A percentile compares a stretch with the other conserved stretches of the same genome.
phyloP scores from a whole-genome alignment of 2,797 vertebrate species.

The Esox masquinongy region DNA sequence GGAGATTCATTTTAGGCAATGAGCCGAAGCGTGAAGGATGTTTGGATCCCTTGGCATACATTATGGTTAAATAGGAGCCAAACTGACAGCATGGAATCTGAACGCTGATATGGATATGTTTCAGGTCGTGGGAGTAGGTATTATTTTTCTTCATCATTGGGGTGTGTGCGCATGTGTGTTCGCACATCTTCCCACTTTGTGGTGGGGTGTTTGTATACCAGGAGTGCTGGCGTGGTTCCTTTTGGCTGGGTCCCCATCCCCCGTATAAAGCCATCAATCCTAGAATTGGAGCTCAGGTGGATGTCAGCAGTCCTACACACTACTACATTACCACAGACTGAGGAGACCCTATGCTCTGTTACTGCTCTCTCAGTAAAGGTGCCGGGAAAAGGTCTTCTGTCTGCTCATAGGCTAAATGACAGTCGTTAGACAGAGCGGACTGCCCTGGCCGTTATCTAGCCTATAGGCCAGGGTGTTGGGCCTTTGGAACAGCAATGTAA shows the following conservation, averaged over 20 bases:
- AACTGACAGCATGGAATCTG: background rate
- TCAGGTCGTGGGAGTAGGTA: background rate
- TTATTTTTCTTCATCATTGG: background rate
- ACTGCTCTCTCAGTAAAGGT: slow-evolving; percentile 33
- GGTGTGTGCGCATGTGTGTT: background rate
- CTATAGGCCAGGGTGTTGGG: background rate
- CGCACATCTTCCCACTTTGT: background rate
- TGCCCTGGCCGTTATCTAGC: slow-evolving; percentile 35
- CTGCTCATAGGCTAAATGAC: slow-evolving; percentile 52
- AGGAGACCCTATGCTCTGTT: slow-evolving; percentile 21
- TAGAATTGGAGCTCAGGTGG: background rate
- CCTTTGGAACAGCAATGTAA: background rate
- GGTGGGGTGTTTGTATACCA: background rate
- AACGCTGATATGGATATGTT: background rate
- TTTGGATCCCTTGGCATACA: background rate
- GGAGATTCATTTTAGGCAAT: background rate
- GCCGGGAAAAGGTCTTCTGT: slow-evolving; percentile 56
- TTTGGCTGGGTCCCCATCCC: background rate
- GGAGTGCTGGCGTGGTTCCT: background rate
- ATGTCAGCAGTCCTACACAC: slow-evolving; percentile 15
- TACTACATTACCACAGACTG: background rate
- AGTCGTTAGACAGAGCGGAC: slow-evolving; percentile 56
- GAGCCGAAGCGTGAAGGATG: background rate
- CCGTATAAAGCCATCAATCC: background rate
- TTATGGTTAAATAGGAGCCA: background rate